Evolutionary conservation across 2,797 vertebrate genomes (phyloP).

Genomic region (Peromyscus attwateri): DNA sequence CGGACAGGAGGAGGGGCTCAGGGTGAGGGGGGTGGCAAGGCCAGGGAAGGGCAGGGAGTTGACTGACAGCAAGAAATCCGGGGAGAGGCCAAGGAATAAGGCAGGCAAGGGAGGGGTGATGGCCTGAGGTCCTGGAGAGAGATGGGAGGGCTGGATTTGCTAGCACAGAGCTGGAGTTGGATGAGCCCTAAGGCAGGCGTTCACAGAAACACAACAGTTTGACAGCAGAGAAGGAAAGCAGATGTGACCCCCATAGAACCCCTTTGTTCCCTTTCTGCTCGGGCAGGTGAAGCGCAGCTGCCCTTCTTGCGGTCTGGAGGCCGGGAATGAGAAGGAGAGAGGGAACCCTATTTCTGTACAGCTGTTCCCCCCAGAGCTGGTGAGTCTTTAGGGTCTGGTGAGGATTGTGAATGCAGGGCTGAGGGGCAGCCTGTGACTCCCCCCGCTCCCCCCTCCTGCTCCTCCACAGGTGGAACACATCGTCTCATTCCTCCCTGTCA

Average conservation of each 20-base stretch:
- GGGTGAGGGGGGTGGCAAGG: conserved; percentile 48
- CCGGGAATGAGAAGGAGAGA: conserved; percentile 62
- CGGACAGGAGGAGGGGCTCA: conserved; percentile 68
- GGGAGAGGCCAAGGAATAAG: background rate
- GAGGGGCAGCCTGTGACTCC: background rate
- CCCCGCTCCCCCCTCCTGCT: background rate
- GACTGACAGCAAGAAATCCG: background rate
- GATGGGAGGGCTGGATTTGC: background rate
- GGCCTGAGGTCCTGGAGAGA: background rate
- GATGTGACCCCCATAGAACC: background rate
- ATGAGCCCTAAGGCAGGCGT: background rate
- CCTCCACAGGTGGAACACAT: conserved; percentile 86
- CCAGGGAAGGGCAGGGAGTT: conserved; percentile 38
- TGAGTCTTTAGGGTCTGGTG: conserved; percentile 62
- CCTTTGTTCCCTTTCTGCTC: conserved; percentile 10
- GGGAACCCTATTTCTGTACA: conserved; percentile 80
- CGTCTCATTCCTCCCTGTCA: conserved; percentile 83
- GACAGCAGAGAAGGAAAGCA: background rate
- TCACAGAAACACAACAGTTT: background rate
- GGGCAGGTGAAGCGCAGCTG: conserved; percentile 83
- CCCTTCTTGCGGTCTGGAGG: conserved; percentile 77
- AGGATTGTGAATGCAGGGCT: background rate
- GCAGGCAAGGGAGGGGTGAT: background rate
- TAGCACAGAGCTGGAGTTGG: background rate
- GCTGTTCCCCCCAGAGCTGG: conserved; percentile 87